Percentiles rank a stretch among this genome's conserved stretches.
These are phyloP conservation scores for Bucco capensis DNA, from an alignment of 2,113 vertebrate species.

Conservation along the genomic window DNA sequence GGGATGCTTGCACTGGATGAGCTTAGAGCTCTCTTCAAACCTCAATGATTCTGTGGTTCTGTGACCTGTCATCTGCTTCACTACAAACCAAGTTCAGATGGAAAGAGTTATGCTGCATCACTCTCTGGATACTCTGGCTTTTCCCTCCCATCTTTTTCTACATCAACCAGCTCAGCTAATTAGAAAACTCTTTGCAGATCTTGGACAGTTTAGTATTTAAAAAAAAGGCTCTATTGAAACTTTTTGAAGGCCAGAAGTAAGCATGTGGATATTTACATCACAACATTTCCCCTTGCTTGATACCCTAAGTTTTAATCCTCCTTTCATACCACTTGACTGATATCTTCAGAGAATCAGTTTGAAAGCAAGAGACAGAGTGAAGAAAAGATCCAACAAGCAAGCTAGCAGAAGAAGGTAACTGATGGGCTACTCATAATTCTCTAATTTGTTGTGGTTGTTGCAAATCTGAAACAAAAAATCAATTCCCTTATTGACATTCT, in stretches of 20 bases:
- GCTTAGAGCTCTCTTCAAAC: no score
- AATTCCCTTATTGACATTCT: background rate
- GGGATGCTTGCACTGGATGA: no score
- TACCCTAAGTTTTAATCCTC: background rate
- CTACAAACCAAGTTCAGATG: no score
- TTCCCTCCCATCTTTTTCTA: background rate
- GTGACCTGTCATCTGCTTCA: no score
- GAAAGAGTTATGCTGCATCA: no score
- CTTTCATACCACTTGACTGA: background rate
- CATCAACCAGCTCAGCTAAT: background rate
- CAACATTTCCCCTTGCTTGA: background rate
- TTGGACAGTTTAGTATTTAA: background rate
- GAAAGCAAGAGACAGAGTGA: background rate
- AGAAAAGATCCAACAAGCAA: background rate
- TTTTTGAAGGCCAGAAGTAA: background rate
- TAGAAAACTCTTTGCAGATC: background rate
- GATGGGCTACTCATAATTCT: background rate
- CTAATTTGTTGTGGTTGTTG: constrained; percentile 8
- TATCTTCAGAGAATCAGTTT: background rate
- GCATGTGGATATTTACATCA: accelerated
- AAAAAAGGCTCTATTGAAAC: accelerated
- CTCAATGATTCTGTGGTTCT: no score
- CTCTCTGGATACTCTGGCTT: no score
- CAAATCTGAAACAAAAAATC: constrained; percentile 20
- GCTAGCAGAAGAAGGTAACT: background rate